Percentiles rank a stretch among this genome's conserved stretches.
Conservation (phyloP, 2,797 vertebrate species). For the Myripristis murdjan region DNA sequence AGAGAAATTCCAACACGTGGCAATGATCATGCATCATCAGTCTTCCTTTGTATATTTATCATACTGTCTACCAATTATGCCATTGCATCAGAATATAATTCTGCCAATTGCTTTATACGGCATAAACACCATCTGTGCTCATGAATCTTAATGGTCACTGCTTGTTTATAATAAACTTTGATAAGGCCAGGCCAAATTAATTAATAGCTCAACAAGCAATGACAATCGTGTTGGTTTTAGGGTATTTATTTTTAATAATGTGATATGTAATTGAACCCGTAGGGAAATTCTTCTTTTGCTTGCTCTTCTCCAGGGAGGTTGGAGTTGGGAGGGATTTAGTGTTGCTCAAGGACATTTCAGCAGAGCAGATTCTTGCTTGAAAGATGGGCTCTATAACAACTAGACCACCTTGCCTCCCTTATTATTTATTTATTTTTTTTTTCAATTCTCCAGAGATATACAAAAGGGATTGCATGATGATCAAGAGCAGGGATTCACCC, state of each 20-base stretch:
- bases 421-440: conserved; percentile 34
- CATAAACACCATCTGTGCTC: conserved; percentile 29
- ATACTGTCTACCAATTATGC: conserved; percentile 11
- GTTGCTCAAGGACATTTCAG: conserved; percentile 36
- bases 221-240: conserved; percentile 15
- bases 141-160: conserved; percentile 40
- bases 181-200: conserved; percentile 48
- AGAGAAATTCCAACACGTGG: conserved; percentile 20
- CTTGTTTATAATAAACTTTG: conserved; percentile 48
- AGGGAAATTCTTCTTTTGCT: conserved; percentile 21
- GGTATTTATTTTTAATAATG: conserved; percentile 39
- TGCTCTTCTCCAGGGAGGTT: conserved; percentile 29
- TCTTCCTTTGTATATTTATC: neutral
- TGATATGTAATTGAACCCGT: conserved; percentile 52
- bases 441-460: conserved; percentile 9
- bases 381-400: conserved; percentile 12
- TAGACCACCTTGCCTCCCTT: conserved; percentile 16
- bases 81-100: conserved; percentile 9
- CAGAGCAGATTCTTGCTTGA: conserved; percentile 23
- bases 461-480: conserved; percentile 8
- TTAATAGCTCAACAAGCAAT: conserved; percentile 41
- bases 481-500: neutral
- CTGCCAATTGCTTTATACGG: conserved; percentile 33
- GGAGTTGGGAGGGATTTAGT: conserved; percentile 21
- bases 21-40: conserved; percentile 18